Percentiles rank a stretch among this genome's conserved stretches.
These are phyloP conservation scores for Acrobasis consociella DNA, from an alignment of 2,888 invertebrate species.

Conservation along the genomic window DNA sequence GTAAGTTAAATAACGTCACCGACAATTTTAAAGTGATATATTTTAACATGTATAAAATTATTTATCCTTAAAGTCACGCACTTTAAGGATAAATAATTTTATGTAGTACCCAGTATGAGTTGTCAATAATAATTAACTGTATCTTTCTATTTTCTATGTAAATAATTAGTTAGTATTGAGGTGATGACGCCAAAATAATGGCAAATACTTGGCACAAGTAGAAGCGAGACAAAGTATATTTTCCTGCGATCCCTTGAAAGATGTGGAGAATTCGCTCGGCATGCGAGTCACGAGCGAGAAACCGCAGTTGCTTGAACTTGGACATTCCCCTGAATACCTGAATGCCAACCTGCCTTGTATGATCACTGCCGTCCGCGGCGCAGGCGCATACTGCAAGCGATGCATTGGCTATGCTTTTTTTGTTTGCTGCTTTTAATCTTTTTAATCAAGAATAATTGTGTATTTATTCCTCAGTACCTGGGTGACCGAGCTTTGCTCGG, in stretches of 20 bases:
- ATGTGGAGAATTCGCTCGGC: constrained; percentile 33
- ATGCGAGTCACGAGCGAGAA: constrained; percentile 54
- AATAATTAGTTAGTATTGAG: not conserved
- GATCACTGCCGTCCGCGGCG: not conserved
- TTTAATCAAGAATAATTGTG: no score
- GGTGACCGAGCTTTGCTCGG: no score
- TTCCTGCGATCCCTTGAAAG: constrained; percentile 3
- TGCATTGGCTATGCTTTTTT: constrained; percentile 3
- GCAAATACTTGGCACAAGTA: constrained; percentile 4
- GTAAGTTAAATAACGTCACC: no score
- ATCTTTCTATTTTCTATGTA: no score
- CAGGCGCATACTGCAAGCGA: constrained; percentile 14
- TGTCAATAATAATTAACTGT: no score
- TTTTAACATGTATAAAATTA: no score
- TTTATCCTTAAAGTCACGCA: no score
- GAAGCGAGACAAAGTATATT: constrained; percentile 7
- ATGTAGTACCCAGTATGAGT: no score
- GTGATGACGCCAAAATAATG: constrained; percentile 1
- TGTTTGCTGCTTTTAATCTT: no score
- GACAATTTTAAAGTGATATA: no score
- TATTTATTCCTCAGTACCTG: no score
- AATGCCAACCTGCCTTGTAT: constrained; percentile 14
- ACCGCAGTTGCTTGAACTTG: constrained; percentile 50
- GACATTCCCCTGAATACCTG: constrained; percentile 26
- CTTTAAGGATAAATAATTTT: no score